These are phyloP conservation scores for Ectropis grisescens DNA, from an alignment of 1,140 invertebrate species.

Conservation along the genomic window DNA sequence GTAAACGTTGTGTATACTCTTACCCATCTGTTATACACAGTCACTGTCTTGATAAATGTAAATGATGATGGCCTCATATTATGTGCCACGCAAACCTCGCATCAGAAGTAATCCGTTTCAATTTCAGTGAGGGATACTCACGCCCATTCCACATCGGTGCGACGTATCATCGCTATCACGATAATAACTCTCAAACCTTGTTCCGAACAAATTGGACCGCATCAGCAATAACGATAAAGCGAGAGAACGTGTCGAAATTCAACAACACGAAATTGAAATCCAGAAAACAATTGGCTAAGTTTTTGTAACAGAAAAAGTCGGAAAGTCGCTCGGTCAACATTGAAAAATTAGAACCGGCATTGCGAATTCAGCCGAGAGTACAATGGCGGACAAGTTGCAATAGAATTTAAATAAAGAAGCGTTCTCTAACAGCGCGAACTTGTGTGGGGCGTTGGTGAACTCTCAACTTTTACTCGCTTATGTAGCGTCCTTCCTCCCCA, in stretches of 20 bases:
- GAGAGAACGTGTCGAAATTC: slow-evolving; percentile 19
- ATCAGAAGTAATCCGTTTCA: slow-evolving; percentile 48
- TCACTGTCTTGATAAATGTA: slow-evolving; percentile 6
- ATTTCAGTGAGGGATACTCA: slow-evolving; percentile 34
- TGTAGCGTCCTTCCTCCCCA: slow-evolving; percentile 29
- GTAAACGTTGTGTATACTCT: too few species aligned
- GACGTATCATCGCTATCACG: slow-evolving; percentile 13
- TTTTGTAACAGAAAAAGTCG: slow-evolving; percentile 15
- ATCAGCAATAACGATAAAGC: slow-evolving; percentile 25
- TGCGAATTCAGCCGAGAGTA: slow-evolving; percentile 42
- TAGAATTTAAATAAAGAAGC: slow-evolving; percentile 66
- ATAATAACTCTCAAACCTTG: slow-evolving; percentile 24
- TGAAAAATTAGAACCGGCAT: slow-evolving; percentile 45
- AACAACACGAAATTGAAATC: slow-evolving; percentile 19
- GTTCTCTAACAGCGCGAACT: slow-evolving; percentile 53
- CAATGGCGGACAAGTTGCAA: slow-evolving; percentile 54
- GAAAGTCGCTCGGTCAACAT: slow-evolving; percentile 20
- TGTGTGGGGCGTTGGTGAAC: slow-evolving; percentile 57
- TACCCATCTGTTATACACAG: neutral
- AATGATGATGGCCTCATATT: slow-evolving; percentile 26
- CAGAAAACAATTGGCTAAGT: slow-evolving; percentile 25
- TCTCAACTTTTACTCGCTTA: slow-evolving; percentile 63
- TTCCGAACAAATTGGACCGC: slow-evolving; percentile 27
- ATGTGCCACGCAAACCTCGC: slow-evolving; percentile 36
- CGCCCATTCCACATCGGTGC: slow-evolving; percentile 18